Base-by-base conservation (phyloP, 2,888 invertebrate genomes). In the Fragum fragum region DNA sequence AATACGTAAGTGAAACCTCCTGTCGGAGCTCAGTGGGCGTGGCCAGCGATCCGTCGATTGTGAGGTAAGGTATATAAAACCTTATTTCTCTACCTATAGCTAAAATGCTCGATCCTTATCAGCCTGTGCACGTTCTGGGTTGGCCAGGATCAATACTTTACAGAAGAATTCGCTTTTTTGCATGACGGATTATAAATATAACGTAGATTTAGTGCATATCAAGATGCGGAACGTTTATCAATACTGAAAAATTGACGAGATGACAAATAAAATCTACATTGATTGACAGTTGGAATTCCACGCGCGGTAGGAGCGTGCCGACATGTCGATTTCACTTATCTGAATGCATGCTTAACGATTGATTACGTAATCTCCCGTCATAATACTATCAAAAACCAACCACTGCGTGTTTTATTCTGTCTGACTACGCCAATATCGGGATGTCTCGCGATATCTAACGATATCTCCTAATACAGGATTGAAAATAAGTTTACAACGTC, bases 241-340 rank as follows among this genome's bases (percentile, higher is more conserved):
- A 36, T 36, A 9, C 32, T 36, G 32, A 36, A 36, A 36, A 36
- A 36, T 36, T 6, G 21, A 57, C 11, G 7, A 23, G 5, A 57
- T 6, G 57, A 57, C 26, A 26, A 26, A 23, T n/a, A 23, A 29
- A 32, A 61, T 61, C 26, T 18, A 7, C 61, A 29, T 29, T 61
- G 61, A 61, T 61, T 61, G 61, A 61, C 61, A 61, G n/a, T 0
- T 1, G n/a, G 61, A 32, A 28, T 61, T 61, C 14, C 26, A 32
- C 39, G 66, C 66, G 26, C 66, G 66, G 42, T 42, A 26, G 66
- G 66, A 66, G 42, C 66, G 66, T 66, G 66, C 66, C 66, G 66
- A 26, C 9, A 36, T 66, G 21, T 36, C 66, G n/a, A 26, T 36
- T 66, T 66, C 21, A n/a, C 66, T 66, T 66, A 66, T 66, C 66